A percentile compares a stretch with the other conserved stretches of the same genome.
phyloP scores from a whole-genome alignment of 2,888 invertebrate species.

The Zaprionus lineosus region DNA sequence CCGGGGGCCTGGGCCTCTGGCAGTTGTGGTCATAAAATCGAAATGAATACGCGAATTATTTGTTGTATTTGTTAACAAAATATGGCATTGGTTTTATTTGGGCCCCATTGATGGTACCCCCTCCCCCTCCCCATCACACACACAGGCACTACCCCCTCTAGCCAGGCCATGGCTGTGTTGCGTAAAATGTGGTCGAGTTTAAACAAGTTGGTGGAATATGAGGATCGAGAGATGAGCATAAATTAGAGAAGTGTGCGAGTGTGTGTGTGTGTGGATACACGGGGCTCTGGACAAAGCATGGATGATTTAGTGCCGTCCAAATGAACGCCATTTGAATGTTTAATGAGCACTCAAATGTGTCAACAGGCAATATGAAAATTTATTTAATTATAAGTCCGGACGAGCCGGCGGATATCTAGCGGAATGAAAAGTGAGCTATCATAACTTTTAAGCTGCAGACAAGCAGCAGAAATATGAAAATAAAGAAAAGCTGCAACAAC shows the following conservation, averaged over 20 bases:
- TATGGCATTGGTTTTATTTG: conserved; percentile 41
- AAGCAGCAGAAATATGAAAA: no score
- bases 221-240: conserved; percentile 60
- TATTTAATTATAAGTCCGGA: conserved; percentile 66
- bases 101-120: no score
- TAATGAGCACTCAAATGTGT: conserved; percentile 76
- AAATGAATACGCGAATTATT: conserved; percentile 55
- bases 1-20: no score
- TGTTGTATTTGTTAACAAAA: conserved; percentile 32
- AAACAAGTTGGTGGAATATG: conserved; percentile 64
- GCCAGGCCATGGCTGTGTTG: no score
- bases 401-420: not conserved
- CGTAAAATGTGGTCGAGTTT: conserved; percentile 54
- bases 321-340: conserved; percentile 63
- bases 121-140: no score
- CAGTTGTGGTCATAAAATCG: conserved; percentile 34
- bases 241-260: conserved; percentile 63
- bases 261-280: no score
- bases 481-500: no score
- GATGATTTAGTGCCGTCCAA: conserved; percentile 58
- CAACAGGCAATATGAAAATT: conserved; percentile 71
- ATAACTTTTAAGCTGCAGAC: conserved; percentile 39
- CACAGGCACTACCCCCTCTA: no score
- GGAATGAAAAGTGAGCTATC: conserved; percentile 47
- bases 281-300: conserved; percentile 43